Base-by-base conservation (phyloP, 1,140 invertebrate genomes). In the Eciton burchellii region DNA sequence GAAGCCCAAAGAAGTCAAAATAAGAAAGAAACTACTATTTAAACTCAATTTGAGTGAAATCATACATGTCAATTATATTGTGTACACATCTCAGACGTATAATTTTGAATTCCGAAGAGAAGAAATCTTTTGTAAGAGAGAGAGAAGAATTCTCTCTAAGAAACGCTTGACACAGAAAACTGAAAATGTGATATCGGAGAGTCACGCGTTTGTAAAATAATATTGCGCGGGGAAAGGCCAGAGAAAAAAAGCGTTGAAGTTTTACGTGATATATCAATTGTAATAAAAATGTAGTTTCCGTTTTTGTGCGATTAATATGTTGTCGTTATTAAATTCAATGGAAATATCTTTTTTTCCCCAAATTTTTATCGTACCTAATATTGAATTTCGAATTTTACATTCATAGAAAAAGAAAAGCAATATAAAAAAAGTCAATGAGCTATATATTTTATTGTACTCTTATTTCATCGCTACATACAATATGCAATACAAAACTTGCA, bases 321-420 rank as follows among this genome's bases (percentile, higher is more conserved):
- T 74, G 63, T 41, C 0, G 9, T 74, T 66, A 26, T 65, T 76
- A 76, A 76, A 76, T 76, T 14, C 12, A 76, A 52, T 11, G 4
- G 24, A 60, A 3, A 56, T 35, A 56, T 21, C 19, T 76, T 16
- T 45, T 26, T 47, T 11, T 49, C 43, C 19, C 1, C 12, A 9
- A 24, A 21, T n/a, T 49, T 76, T 54, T 26, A 8, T 9, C n/a
- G n/a, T 62, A 11, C 45, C 45, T 26, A n/a, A 19, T 68, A 70
- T 70, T 54, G 26, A 26, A 43, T 9, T 54, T 49, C 9, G 9
- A 76, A 35, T 35, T 35, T 35, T 35, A 6, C 35, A 35, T 35
- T 35, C 35, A 35, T 35, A 35, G 35, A 35, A 35, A 35, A 35
- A 35, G 35, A 35, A 35, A 35, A 35, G 6, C 19, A 11, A 56